These are phyloP conservation scores for Cinara cedri DNA, from an alignment of 2,888 invertebrate species.

Conservation along the genomic window DNA sequence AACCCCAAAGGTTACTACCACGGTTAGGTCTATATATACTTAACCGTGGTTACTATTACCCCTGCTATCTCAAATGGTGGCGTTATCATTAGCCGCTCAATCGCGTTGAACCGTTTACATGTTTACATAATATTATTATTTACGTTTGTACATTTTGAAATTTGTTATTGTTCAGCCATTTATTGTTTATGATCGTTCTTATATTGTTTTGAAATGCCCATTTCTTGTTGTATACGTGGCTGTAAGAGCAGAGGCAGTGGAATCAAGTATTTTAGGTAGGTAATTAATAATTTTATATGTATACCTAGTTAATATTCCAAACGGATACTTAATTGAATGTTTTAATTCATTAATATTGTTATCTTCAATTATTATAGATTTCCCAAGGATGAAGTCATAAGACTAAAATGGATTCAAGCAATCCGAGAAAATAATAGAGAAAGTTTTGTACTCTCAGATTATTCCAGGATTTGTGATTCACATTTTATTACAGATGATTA, in stretches of 20 bases:
- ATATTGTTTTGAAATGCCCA: background rate
- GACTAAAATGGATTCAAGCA: constrained; percentile 15
- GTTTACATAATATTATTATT: too few species aligned
- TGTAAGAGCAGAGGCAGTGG: constrained; percentile 27
- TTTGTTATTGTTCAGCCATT: background rate
- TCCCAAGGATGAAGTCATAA: constrained; percentile 16
- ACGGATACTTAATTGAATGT: background rate
- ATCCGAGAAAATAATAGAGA: background rate
- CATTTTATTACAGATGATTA: constrained; percentile 25
- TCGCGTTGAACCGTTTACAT: background rate
- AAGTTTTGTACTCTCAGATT: constrained; percentile 18
- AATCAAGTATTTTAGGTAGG: constrained; percentile 35
- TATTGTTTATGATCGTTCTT: background rate
- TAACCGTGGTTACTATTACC: too few species aligned
- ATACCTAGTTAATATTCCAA: background rate
- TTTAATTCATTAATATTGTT: background rate
- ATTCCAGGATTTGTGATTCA: constrained; percentile 15
- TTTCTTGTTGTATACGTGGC: constrained; percentile 28
- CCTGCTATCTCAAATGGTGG: background rate
- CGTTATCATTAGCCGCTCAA: background rate
- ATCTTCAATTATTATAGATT: constrained; percentile 2
- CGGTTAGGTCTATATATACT: too few species aligned
- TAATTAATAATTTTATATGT: background rate
- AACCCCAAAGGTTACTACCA: too few species aligned
- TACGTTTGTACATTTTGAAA: background rate